Evolutionary conservation across 2,888 invertebrate genomes (phyloP).

Genomic region (Lutraria lutraria): DNA sequence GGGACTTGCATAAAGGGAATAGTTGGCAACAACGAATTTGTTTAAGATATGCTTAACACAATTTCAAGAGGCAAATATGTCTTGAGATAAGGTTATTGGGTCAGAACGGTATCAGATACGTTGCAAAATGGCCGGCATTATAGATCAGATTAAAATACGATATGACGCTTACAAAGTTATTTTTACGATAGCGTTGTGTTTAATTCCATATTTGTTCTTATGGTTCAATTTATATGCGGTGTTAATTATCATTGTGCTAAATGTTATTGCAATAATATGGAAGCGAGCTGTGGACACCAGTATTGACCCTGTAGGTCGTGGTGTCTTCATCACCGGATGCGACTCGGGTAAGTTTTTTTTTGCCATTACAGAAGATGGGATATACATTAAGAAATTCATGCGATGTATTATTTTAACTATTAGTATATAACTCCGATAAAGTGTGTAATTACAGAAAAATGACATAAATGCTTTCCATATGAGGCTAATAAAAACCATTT

Average conservation of each 20-base stretch:
- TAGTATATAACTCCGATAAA: too few species aligned
- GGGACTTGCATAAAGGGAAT: too few species aligned
- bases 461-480: too few species aligned
- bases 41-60: too few species aligned
- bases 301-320: conserved; percentile 19
- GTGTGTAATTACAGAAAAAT: too few species aligned
- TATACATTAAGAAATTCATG: too few species aligned
- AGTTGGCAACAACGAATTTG: too few species aligned
- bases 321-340: conserved; percentile 55
- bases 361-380: too few species aligned
- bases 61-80: too few species aligned
- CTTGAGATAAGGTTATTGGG: not conserved
- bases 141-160: not conserved
- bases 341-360: conserved; percentile 43
- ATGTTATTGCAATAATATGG: not conserved
- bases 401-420: too few species aligned
- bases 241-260: not conserved
- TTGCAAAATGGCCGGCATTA: not conserved
- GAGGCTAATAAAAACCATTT: too few species aligned
- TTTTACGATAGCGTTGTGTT: not conserved
- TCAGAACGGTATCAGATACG: not conserved
- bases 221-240: not conserved
- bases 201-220: conserved; percentile 8
- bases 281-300: too few species aligned
- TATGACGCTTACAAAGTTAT: not conserved